phyloP scores from a whole-genome alignment of 2,113 vertebrate genomes.

The Athene noctua region DNA sequence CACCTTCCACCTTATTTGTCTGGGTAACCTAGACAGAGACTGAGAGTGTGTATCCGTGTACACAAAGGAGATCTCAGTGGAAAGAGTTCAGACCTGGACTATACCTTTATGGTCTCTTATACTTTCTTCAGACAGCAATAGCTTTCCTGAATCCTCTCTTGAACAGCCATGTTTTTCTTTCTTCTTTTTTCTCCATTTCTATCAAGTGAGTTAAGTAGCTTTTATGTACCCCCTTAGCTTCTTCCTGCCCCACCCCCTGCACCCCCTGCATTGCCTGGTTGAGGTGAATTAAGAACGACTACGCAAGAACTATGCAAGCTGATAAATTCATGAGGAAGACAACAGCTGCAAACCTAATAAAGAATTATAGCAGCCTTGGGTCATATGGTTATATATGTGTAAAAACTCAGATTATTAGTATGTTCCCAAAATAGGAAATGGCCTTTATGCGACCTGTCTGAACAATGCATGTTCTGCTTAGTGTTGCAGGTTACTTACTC shows the following conservation, averaged over 20 bases:
- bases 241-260: neutral
- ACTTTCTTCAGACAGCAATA: neutral
- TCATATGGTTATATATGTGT: neutral
- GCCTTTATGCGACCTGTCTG: neutral
- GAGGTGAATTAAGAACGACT: neutral
- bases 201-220: neutral
- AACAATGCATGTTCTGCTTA: neutral
- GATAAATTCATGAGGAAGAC: neutral
- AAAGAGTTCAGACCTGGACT: neutral
- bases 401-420: neutral
- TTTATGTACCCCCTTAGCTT: neutral
- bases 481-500: neutral
- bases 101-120: neutral
- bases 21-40: neutral
- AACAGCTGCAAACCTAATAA: neutral
- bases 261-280: neutral
- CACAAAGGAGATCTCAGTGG: neutral
- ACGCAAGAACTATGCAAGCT: neutral
- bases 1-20: neutral
- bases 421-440: neutral
- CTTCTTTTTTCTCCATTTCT: neutral
- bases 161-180: neutral
- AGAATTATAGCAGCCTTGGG: neutral
- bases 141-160: neutral
- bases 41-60: rapidly evolving